These are phyloP conservation scores for Listronotus bonariensis DNA, from an alignment of 1,140 invertebrate species.

Conservation along the genomic window DNA sequence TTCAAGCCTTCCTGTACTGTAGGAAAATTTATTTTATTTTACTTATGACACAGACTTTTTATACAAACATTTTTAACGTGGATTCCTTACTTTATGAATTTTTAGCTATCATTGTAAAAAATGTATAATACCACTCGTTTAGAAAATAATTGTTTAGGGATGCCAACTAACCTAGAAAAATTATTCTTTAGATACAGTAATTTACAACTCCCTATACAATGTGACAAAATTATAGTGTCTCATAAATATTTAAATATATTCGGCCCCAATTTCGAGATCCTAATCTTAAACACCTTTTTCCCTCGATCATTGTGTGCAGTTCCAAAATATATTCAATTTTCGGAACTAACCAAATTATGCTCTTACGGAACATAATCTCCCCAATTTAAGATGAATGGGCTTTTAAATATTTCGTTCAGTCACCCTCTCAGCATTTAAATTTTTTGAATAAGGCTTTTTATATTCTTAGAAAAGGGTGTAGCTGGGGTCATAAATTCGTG, in stretches of 20 bases:
- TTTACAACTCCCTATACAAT: not conserved
- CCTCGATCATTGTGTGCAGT: too few relatives aligned
- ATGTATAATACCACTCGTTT: too few relatives aligned
- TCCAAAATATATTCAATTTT: slow-evolving; percentile 20
- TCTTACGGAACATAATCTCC: slow-evolving; percentile 21
- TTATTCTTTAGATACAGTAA: too few relatives aligned
- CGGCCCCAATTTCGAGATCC: not conserved
- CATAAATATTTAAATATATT: slow-evolving; percentile 9
- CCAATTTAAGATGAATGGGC: slow-evolving; percentile 11
- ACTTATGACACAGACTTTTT: too few relatives aligned
- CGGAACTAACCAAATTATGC: slow-evolving; percentile 1
- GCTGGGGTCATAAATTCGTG: too few relatives aligned
- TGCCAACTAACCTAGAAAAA: too few relatives aligned
- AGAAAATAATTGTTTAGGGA: too few relatives aligned
- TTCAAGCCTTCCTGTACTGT: too few relatives aligned
- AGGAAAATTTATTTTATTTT: too few relatives aligned
- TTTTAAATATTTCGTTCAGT: slow-evolving; percentile 8
- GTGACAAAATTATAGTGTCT: not conserved
- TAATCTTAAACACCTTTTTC: not conserved
- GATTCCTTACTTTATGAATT: too few relatives aligned
- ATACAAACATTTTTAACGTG: too few relatives aligned
- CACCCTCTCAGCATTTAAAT: not conserved
- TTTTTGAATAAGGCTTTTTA: slow-evolving; percentile 1
- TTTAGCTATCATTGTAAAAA: too few relatives aligned
- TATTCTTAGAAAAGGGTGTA: not conserved